Evolutionary conservation across 2,113 vertebrate genomes (phyloP).

Genomic region (Phocoena sinus): DNA sequence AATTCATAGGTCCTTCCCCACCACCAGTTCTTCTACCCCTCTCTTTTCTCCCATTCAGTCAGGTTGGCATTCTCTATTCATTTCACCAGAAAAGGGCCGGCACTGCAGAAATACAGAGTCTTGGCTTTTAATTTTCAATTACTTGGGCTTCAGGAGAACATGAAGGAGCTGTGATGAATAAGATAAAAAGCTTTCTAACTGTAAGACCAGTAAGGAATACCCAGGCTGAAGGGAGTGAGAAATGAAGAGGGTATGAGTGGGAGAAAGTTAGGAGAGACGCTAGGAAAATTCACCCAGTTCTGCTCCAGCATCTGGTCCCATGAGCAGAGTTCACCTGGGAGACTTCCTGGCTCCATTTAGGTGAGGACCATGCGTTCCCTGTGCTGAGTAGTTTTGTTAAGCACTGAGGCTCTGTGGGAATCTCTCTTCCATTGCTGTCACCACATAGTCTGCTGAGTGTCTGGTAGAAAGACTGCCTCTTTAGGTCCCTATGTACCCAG

Average conservation of each 20-base stretch:
- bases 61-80: neutral
- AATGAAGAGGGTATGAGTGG: neutral
- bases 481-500: neutral
- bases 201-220: neutral
- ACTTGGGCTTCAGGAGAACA: neutral
- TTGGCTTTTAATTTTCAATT: neutral
- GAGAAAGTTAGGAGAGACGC: neutral
- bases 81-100: neutral
- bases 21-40: neutral
- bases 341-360: neutral
- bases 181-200: neutral
- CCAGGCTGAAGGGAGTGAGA: neutral
- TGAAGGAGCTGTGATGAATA: neutral
- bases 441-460: neutral
- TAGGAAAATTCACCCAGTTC: neutral
- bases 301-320: neutral
- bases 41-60: neutral
- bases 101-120: neutral
- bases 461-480: neutral
- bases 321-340: neutral
- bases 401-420: neutral
- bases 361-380: neutral
- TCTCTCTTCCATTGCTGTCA: neutral
- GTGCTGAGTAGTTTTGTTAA: neutral
- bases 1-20: neutral